Conservation (phyloP, 2,888 invertebrate species). For the Tyria jacobaeae region DNA sequence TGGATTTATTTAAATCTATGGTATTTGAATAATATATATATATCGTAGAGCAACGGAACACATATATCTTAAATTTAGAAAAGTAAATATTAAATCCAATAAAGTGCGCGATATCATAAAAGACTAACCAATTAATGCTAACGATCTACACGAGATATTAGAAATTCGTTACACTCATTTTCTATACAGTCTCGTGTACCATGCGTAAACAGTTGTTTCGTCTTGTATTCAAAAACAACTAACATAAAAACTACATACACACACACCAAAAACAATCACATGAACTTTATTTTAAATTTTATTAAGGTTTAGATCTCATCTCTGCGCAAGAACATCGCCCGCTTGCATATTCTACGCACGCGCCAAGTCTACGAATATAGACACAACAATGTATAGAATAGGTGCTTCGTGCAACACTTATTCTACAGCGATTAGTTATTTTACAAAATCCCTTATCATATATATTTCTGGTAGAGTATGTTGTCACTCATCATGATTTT, state of each 20-base stretch:
- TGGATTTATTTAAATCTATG: too few species aligned
- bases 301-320: slow-evolving; percentile 10
- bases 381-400: not conserved
- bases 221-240: not conserved
- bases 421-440: not conserved
- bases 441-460: not conserved
- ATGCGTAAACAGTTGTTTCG: slow-evolving; percentile 1
- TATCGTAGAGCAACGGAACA: too few species aligned
- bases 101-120: not conserved
- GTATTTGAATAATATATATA: too few species aligned
- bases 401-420: not conserved
- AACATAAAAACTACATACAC: not conserved
- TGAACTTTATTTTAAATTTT: not conserved
- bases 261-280: not conserved
- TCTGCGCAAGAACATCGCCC: slow-evolving; percentile 22
- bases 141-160: not conserved
- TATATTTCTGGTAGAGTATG: too few species aligned
- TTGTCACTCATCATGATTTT: too few species aligned
- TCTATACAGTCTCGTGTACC: slow-evolving; percentile 1
- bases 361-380: slow-evolving; percentile 12
- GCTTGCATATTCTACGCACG: slow-evolving; percentile 37
- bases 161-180: slow-evolving; percentile 1
- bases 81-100: not conserved
- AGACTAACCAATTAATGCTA: not conserved
- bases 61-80: not conserved